Evolutionary conservation across 2,113 vertebrate genomes (phyloP), one percentile per base, ranked within the genome.

Genomic region (Silurus meridionalis): DNA sequence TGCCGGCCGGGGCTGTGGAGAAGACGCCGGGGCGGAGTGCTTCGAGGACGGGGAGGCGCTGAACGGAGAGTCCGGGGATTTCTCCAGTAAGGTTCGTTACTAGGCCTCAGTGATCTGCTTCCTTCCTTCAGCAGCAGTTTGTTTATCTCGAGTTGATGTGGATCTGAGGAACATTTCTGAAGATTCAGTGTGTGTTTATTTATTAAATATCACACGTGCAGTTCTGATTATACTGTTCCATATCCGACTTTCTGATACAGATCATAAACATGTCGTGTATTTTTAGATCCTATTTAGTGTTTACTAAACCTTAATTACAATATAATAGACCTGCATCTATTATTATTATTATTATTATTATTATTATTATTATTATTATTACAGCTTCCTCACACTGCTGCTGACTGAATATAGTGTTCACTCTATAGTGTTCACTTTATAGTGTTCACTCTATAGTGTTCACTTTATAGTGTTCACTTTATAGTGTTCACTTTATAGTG

Each of bases 31-130:
- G 25, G 86, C 91, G 7, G 95, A 95, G 85, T 90, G 89, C 91
- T 92, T 90, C 84, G 95, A 95, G 0, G 94, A 95, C 87, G 92
- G 90, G 46, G 94, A 95, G 84, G 14, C 88, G 81, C 14, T 94
- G 23, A 98, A 98, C 82, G 97, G 97, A 88, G 96, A 97, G 93
- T 82, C 93, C 83, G 95, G 90, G 94, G 94, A 94, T 85, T 96
- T 97, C 89, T 97, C 96, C 84, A 97, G 96, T 90, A 98, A 98
- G 97, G 97, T 98, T 57, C 96, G 94, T 93, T 92, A 92, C 48
- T 87, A 66, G 71, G 86, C 79, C 85, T 72, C 63, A 72, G 17
- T 1, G 46, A 50, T 53, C 64, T 11, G 19, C 9, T 63, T 71
- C 19, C 6, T 53, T 75, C n/a, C 14, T 75, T 75, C n/a, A 75